phyloP scores from a whole-genome alignment of 37 sponge, comb jelly and placozoan genomes.

The Axinella damicornis region DNA sequence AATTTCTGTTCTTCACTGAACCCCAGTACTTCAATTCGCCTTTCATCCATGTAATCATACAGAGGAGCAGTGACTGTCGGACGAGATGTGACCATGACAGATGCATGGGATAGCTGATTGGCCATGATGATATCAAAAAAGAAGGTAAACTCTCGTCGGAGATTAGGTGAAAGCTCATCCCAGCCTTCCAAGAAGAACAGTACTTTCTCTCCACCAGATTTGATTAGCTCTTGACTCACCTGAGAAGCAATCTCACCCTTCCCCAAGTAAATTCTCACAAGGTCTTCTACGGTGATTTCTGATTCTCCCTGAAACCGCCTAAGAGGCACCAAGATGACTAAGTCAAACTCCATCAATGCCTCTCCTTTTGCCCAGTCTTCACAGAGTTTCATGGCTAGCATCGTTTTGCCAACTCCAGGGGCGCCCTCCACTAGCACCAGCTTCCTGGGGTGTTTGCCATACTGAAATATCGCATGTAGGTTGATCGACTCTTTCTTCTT shows the following conservation, averaged over 20 bases:
- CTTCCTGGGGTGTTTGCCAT: slow-evolving; percentile 11
- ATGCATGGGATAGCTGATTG: slow-evolving; percentile 25
- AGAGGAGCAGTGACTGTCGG: slow-evolving; percentile 26
- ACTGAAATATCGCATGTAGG: slow-evolving; percentile 5
- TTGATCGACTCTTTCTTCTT: slow-evolving; percentile 21
- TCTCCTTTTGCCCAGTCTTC: slow-evolving; percentile 16
- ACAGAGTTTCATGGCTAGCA: slow-evolving; percentile 43
- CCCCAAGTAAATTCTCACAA: slow-evolving; percentile 1
- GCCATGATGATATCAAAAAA: slow-evolving; percentile 30
- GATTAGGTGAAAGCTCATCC: slow-evolving; percentile 37
- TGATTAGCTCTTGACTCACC: not conserved
- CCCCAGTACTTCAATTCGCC: slow-evolving; percentile 41
- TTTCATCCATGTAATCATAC: slow-evolving; percentile 35
- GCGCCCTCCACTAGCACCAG: slow-evolving; percentile 48
- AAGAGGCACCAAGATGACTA: slow-evolving; percentile 28
- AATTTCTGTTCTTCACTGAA: not conserved
- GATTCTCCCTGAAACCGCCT: not conserved
- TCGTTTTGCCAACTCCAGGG: slow-evolving; percentile 47
- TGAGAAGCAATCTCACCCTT: not conserved
- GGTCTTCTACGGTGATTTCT: not conserved
- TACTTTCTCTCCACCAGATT: not conserved
- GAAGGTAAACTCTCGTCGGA: slow-evolving; percentile 1
- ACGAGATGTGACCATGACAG: slow-evolving; percentile 45
- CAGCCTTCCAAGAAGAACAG: slow-evolving; percentile 47
- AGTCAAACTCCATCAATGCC: slow-evolving; percentile 3